Percentiles rank a stretch among this genome's conserved stretches.
Conservation (phyloP, 2,113 vertebrate species). For the Xiphophorus maculatus region DNA sequence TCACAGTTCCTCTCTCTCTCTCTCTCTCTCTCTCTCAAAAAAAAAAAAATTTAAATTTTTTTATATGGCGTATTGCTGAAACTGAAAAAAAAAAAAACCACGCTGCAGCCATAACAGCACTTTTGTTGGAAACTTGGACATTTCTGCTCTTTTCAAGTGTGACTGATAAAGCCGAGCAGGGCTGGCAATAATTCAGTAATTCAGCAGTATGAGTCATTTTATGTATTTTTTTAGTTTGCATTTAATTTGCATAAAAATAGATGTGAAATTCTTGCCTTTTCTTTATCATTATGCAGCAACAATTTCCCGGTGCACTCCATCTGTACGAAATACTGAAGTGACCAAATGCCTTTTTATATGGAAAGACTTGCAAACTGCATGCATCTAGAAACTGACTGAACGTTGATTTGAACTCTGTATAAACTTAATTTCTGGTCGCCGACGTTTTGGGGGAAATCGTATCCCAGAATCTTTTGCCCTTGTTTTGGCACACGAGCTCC, state of each 20-base stretch:
- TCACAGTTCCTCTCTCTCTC: neutral
- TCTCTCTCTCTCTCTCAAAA: no score
- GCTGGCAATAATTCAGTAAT: neutral
- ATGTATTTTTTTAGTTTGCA: neutral
- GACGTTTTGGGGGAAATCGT: neutral
- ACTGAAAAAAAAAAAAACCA: neutral
- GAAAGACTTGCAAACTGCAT: neutral
- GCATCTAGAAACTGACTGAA: neutral
- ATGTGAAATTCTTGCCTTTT: neutral
- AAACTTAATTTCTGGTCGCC: neutral
- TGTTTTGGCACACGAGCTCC: neutral
- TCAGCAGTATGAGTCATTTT: slow-evolving; percentile 13
- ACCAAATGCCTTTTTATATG: no score
- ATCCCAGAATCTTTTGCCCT: neutral
- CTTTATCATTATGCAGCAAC: neutral
- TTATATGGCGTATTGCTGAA: neutral
- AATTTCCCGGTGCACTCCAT: neutral
- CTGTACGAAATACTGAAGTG: no score
- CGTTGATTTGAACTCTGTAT: neutral
- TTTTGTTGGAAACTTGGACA: neutral
- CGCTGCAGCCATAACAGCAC: neutral
- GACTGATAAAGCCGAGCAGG: neutral
- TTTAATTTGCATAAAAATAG: slow-evolving; percentile 1
- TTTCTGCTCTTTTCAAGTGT: neutral
- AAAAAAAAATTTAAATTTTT: neutral